These are phyloP conservation scores for Gari tellinella DNA, from an alignment of 2,888 invertebrate species.

Conservation along the genomic window DNA sequence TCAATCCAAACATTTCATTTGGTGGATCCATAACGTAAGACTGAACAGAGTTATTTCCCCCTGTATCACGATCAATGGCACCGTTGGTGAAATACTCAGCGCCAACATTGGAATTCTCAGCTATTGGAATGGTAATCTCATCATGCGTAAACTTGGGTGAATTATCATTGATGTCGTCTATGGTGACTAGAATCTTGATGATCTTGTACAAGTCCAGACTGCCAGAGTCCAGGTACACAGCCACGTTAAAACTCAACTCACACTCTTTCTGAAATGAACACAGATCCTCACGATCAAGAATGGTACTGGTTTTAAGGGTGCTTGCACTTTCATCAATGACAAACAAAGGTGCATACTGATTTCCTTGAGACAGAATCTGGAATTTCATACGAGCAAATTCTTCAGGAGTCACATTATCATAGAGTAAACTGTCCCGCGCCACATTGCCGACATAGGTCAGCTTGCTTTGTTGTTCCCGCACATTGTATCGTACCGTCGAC, in stretches of 20 bases:
- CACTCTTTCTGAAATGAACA: slow-evolving; percentile 67
- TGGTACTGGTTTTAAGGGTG: slow-evolving; percentile 66
- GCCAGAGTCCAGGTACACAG: slow-evolving; percentile 66
- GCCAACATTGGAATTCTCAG: slow-evolving; percentile 68
- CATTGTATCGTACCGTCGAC: slow-evolving; percentile 44
- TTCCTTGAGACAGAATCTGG: slow-evolving; percentile 67
- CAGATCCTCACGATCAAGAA: slow-evolving; percentile 73
- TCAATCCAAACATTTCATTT: slow-evolving; percentile 71
- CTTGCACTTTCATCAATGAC: slow-evolving; percentile 73
- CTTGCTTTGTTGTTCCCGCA: slow-evolving; percentile 80
- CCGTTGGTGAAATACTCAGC: slow-evolving; percentile 68
- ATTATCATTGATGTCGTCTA: slow-evolving; percentile 76
- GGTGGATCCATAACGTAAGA: slow-evolving; percentile 68
- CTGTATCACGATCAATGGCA: slow-evolving; percentile 72
- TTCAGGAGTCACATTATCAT: slow-evolving; percentile 62
- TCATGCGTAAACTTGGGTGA: slow-evolving; percentile 67
- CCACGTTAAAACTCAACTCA: slow-evolving; percentile 70
- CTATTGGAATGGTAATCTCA: slow-evolving; percentile 64
- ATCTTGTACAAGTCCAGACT: slow-evolving; percentile 69
- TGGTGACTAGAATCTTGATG: slow-evolving; percentile 66
- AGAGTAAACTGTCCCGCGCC: slow-evolving; percentile 68
- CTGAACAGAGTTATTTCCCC: slow-evolving; percentile 71
- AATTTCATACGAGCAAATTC: slow-evolving; percentile 70
- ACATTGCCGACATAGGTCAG: slow-evolving; percentile 87
- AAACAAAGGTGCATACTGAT: slow-evolving; percentile 68